Conservation (phyloP, 2,888 invertebrate species). For the Hyposoter dolosus region DNA sequence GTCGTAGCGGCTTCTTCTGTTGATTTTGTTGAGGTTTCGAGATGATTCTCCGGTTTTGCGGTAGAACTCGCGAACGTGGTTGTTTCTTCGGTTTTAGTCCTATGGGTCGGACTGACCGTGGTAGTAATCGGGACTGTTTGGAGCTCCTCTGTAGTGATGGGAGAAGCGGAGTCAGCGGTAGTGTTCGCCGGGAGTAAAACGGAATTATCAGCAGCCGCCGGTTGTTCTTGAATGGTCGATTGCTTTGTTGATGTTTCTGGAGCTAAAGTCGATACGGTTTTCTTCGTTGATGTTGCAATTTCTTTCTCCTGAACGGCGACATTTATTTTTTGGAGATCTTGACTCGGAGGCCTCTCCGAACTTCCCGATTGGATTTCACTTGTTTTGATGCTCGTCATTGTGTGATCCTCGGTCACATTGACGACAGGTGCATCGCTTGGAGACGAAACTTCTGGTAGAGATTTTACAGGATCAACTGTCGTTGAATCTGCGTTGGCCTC, state of each 20-base stretch:
- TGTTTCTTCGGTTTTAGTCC: slow-evolving; percentile 7
- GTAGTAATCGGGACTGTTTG: slow-evolving; percentile 14
- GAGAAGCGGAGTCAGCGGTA: background rate
- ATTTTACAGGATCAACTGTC: slow-evolving; percentile 29
- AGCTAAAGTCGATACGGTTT: background rate
- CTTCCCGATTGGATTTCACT: slow-evolving; percentile 17
- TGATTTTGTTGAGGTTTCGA: slow-evolving; percentile 13
- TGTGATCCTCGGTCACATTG: slow-evolving; percentile 12
- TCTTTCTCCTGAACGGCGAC: slow-evolving; percentile 12
- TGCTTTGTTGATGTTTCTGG: slow-evolving; percentile 8
- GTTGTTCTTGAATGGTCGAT: slow-evolving; percentile 11
- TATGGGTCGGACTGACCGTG: slow-evolving; percentile 22
- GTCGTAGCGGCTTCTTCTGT: background rate
- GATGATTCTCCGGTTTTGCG: slow-evolving; percentile 22
- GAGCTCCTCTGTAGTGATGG: slow-evolving; percentile 18
- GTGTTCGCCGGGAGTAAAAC: slow-evolving; percentile 5
- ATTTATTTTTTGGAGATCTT: background rate
- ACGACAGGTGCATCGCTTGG: slow-evolving; percentile 18
- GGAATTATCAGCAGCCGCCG: slow-evolving; percentile 1
- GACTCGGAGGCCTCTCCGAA: background rate
- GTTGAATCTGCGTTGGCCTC: background rate
- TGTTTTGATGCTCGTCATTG: background rate
- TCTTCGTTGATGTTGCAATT: slow-evolving; percentile 28
- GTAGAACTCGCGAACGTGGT: slow-evolving; percentile 27
- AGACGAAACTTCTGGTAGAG: slow-evolving; percentile 37